Conservation (phyloP, 2,888 invertebrate genomes). For the Drosophila quasianomalipes region DNA sequence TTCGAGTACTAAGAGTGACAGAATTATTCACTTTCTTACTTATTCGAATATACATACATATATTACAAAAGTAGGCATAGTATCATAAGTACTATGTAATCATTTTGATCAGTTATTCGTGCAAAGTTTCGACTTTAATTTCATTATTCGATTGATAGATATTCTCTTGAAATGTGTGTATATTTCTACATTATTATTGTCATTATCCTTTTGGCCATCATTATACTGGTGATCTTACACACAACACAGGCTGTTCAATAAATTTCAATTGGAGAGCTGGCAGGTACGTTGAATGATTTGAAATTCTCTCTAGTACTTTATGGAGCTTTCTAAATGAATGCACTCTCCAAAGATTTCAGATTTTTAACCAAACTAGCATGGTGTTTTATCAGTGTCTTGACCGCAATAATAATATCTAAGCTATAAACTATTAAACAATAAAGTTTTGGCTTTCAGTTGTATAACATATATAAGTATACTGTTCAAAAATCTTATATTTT, state of each 20-base stretch:
- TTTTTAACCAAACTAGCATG: not conserved
- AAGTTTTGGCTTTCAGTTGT: not conserved
- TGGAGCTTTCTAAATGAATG: not conserved
- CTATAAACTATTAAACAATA: not conserved
- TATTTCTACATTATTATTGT: conserved; percentile 47
- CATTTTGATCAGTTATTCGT: not conserved
- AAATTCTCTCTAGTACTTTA: not conserved
- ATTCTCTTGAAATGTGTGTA: conserved; percentile 41
- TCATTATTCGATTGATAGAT: not conserved
- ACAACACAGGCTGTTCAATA: not conserved
- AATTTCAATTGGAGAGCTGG: not conserved
- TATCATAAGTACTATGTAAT: not conserved
- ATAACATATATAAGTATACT: not conserved
- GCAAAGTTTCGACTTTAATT: not conserved
- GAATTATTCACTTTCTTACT: not conserved
- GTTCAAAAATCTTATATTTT: not conserved
- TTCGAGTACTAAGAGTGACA: not conserved
- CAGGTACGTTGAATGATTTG: conserved; percentile 7
- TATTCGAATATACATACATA: no score
- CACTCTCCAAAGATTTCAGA: not conserved
- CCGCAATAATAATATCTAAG: not conserved
- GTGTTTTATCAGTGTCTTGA: not conserved
- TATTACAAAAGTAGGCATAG: not conserved
- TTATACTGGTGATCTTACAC: conserved; percentile 2
- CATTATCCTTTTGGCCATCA: not conserved